Conservation (phyloP, 1,140 invertebrate genomes). For the Acyrthosiphon pisum region DNA sequence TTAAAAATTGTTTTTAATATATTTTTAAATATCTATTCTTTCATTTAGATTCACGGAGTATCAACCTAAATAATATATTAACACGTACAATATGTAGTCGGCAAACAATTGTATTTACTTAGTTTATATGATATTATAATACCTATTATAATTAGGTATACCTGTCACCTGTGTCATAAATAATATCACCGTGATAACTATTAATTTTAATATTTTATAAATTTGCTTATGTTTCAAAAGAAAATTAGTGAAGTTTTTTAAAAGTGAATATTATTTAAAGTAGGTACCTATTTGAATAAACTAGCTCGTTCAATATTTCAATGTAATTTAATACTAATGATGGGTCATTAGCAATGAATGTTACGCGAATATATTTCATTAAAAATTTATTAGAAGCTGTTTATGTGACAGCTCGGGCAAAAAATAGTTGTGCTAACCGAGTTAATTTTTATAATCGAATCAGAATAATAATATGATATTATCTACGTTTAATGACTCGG, state of each 20-base stretch:
- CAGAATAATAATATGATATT: conserved; percentile 8
- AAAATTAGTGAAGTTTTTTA: neutral
- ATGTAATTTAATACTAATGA: neutral
- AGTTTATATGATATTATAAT: neutral
- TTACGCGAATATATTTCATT: neutral
- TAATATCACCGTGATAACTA: neutral
- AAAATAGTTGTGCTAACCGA: neutral
- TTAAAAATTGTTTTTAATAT: neutral
- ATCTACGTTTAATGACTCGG: neutral
- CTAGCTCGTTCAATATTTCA: neutral
- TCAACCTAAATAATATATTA: neutral
- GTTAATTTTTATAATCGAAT: neutral
- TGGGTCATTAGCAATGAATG: neutral
- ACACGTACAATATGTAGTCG: neutral
- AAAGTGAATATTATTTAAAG: neutral
- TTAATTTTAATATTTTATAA: conserved; percentile 12
- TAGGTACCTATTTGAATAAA: neutral
- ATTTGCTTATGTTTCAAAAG: neutral
- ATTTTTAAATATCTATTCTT: neutral
- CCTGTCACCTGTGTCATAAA: neutral
- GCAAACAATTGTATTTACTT: neutral
- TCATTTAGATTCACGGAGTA: neutral
- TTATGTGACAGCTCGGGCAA: neutral
- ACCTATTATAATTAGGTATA: neutral
- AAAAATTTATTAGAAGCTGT: neutral